phyloP scores from a whole-genome alignment of 1,140 invertebrate species.

The Drosophila lini region DNA sequence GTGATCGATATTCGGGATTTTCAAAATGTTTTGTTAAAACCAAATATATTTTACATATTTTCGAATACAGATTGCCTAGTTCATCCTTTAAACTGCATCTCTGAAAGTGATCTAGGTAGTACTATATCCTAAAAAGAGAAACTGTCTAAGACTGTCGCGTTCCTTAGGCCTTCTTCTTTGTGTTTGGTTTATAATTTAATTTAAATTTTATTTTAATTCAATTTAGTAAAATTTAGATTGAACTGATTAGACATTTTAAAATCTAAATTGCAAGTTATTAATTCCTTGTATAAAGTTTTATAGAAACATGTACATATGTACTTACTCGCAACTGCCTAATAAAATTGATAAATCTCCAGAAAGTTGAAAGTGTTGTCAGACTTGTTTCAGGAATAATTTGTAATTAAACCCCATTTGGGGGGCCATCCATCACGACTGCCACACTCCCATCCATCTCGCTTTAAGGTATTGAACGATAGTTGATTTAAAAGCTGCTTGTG shows the following conservation, averaged over 20 bases:
- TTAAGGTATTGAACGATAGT: slow-evolving; percentile 14
- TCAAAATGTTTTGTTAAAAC: neutral
- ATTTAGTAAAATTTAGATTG: too few species aligned
- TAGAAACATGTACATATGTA: neutral
- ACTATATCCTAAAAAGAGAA: too few species aligned
- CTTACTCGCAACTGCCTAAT: neutral
- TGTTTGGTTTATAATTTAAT: too few species aligned
- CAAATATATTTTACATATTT: neutral
- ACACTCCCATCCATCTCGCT: slow-evolving; percentile 12
- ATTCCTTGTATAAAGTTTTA: neutral
- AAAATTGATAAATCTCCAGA: neutral
- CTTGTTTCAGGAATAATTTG: neutral
- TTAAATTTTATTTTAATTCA: too few species aligned
- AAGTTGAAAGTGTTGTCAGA: neutral
- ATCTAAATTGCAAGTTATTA: neutral
- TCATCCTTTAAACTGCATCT: neutral
- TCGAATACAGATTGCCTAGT: neutral
- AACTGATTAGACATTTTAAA: neutral
- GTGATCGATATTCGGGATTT: neutral
- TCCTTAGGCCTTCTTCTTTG: too few species aligned
- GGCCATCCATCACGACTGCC: slow-evolving; percentile 22
- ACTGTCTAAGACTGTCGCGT: too few species aligned
- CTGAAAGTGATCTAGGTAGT: neutral
- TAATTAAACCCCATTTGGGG: slow-evolving; percentile 4
- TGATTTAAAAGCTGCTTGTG: slow-evolving; percentile 36